A percentile compares a stretch with the other conserved stretches of the same genome.
Evolutionary conservation across 2,113 vertebrate genomes (phyloP).

Genomic region (Trogon surrucura): DNA sequence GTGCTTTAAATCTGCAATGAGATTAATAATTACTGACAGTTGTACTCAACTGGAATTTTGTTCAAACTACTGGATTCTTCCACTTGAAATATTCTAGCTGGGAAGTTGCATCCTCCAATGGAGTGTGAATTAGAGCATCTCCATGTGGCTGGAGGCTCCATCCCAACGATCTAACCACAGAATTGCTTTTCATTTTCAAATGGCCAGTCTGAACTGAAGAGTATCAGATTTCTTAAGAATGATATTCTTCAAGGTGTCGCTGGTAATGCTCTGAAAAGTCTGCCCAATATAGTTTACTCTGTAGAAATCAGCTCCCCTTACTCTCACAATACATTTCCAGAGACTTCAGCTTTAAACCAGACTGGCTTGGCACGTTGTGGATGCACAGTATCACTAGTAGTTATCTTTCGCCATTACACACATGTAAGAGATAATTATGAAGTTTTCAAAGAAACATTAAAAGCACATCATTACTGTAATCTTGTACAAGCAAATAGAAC

Average conservation of each 20-base stretch:
- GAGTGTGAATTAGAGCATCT: not conserved
- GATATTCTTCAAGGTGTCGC: not conserved
- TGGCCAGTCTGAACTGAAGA: not conserved
- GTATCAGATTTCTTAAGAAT: not conserved
- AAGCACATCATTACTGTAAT: not conserved
- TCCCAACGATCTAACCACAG: not conserved
- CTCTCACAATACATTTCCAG: not conserved
- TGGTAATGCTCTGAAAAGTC: not conserved
- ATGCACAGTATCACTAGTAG: not conserved
- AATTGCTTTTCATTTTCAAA: not conserved
- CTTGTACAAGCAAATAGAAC: not conserved
- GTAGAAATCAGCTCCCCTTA: not conserved
- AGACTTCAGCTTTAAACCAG: not conserved
- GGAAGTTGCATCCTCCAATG: not conserved
- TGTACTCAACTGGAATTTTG: not conserved
- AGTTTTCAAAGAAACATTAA: not conserved
- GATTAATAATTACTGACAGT: not conserved
- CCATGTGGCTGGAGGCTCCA: not conserved
- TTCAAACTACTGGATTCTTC: not conserved
- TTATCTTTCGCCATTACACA: not conserved
- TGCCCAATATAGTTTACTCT: not conserved
- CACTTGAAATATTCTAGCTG: not conserved
- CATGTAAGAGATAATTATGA: not conserved
- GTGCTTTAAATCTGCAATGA: not conserved
- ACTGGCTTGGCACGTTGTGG: not conserved